Base-by-base conservation (phyloP, 1,140 invertebrate species). In the Nixonia krombeini region DNA sequence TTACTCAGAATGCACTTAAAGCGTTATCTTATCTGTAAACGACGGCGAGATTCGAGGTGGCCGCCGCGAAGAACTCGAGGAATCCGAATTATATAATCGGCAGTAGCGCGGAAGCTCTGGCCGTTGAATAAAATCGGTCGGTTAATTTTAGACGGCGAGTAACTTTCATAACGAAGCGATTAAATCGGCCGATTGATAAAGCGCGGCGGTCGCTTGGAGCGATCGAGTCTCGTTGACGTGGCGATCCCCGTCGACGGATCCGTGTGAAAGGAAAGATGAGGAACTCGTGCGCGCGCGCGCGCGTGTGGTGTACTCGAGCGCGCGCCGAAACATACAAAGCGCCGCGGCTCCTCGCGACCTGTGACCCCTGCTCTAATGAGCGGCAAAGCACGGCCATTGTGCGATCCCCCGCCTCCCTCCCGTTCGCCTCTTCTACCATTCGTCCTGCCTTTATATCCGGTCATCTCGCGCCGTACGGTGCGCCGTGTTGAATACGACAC, bases 291-390 rank as follows among this genome's bases (percentile, higher is more conserved):
- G 57, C 59, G 64, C 42, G 28, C 25, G 28, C 40, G 42, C 56
- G 62, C 28, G n/a, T n/a, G n/a, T n/a, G n/a, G n/a, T n/a, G n/a
- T 57, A 59, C 42, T 46, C 56, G 45, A 45, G 35, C 46, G 12
- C 21, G 10, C 23, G 31, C 28, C 37, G 44, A 49, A 63, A 57
- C 21, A 55, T 51, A 55, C 38, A 63, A 70, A 64, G 55, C 55
- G 59, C 61, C 33, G 38, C 38, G 61, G 58, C 57, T 71, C 64
- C 58, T 56, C 44, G 40, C 55, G 71, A 76, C 76, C 75, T 71
- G 51, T 64, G 76, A 81, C 78, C 75, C 61, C 40, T 44, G 46
- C 74, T 76, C 75, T 83, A 82, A 83, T 81, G 79, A 83, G 71
- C 74, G 71, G 66, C 74, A 52, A 73, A 74, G 75, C 74, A 70